Base-by-base conservation (phyloP, 2,113 vertebrate species). In the Carassius carassius region DNA sequence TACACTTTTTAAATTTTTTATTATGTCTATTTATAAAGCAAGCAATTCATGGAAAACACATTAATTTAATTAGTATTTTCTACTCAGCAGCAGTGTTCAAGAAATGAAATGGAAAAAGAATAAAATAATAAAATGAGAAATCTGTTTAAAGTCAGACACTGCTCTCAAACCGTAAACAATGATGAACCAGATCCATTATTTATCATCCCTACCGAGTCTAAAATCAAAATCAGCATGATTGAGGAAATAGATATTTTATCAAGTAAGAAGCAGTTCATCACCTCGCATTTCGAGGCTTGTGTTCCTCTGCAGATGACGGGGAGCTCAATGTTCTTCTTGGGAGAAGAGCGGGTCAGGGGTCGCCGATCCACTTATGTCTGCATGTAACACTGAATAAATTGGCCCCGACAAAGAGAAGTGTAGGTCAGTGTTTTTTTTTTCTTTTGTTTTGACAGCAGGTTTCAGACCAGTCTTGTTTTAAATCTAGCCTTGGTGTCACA, bases 371-470 rank as follows among this genome's bases (percentile, higher is more conserved):
- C 88, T 88, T 85, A 85, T 86, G 84, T 88, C 81, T 19, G 78
- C 62, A 78, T 69, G 85, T 86, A 84, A 87, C 25, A 70, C 77
- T 29, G 85, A 89, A 89, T 86, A 87, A 78, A 88, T 87, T 87
- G 69, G 21, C 12, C 12, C 29, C 25, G 23, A 60, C 2, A 63
- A n/a, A 78, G 65, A 70, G 63, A 73, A 60, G 51, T 85, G 35
- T 51, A 32, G 82, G 82, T 75, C 82, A 76, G 25, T 11, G 23
- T 63, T 49, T 54, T 21, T 83, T 41, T 41, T 41, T 41, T 41
- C 41, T 8, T 83, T 54, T 21, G 69, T 74, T 83, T 37, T 62
- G 37, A 51, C n/a, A n/a, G 63, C 76, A 63, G 47, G 51, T 62
- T 83, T 85, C 47, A 75, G 69, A 86, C 54, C 35, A 70, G 23